Evolutionary conservation across 1,140 invertebrate species (phyloP), one percentile per base, ranked within the genome.

Genomic region (Zaprionus tsacasi): DNA sequence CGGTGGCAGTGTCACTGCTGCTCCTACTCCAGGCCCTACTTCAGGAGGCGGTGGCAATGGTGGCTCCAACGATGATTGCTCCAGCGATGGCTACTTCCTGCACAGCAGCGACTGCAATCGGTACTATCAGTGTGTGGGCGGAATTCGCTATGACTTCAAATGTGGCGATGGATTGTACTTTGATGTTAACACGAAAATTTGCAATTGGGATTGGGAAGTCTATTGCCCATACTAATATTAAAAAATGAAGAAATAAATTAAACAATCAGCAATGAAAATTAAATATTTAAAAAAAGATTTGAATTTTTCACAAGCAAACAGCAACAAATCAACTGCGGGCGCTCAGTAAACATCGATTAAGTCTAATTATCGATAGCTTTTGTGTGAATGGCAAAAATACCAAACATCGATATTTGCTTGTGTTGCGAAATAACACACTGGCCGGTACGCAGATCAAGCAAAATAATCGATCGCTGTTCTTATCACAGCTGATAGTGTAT

Each of bases 101-200:
- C 12, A 56, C 27, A 57, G n/a, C 0, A 64, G 65, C 17, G 56
- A 82, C 30, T 86, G 82, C 57, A 67, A 1, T 12, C 25, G 7
- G 0, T 86, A 48, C 21, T 86, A 65, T 27, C 54, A 65, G 30
- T 86, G 82, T 27, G 35, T 3, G 1, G 52, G 27, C n/a, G 82
- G 82, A 1, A 10, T 58, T 12, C 82, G 82, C 0, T 86, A 68
- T 27, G 79, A 86, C 10, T 82, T 73, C 6, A 1, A 68, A 2
- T 86, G 82, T 27, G 21, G 27, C 0, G 5, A 0, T 0, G 72
- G 65, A 25, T 30, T 77, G 8, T 70, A 77, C 15, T 86, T 77
- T 11, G 70, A 87, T 38, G 0, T 10, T 4, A 33, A 1, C 10
- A 27, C 1, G 1, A 1, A 6, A 0, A 48, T 0, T n/a, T 86